Evolutionary conservation across 2,113 vertebrate genomes (phyloP).

Genomic region (Microcebus tavaratra): DNA sequence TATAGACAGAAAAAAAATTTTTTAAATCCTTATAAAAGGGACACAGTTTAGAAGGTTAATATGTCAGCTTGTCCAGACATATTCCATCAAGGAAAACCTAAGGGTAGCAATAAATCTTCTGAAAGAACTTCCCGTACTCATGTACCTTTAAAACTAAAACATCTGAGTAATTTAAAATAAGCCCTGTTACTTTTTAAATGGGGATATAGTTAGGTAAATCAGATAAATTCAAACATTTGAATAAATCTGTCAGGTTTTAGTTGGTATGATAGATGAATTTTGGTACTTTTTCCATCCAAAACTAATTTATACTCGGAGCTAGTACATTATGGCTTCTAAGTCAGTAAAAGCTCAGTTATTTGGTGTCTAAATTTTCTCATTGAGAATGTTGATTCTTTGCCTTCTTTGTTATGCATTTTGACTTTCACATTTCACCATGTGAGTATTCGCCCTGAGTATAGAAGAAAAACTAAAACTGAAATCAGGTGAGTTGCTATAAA

Average conservation of each 20-base stretch:
- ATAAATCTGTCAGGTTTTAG: slow-evolving; percentile 1
- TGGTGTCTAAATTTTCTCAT: neutral
- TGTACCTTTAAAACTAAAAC: slow-evolving; percentile 65
- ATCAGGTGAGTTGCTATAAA: neutral
- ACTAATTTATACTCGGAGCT: neutral
- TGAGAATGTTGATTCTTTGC: neutral
- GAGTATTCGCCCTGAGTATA: neutral
- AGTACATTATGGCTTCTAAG: slow-evolving; percentile 1
- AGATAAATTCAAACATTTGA: slow-evolving; percentile 17
- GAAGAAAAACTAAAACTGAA: slow-evolving; percentile 8
- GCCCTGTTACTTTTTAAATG: slow-evolving; percentile 4
- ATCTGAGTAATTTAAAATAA: slow-evolving; percentile 3
- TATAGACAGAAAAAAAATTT: slow-evolving; percentile 19
- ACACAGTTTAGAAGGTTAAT: neutral
- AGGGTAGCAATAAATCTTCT: slow-evolving; percentile 62
- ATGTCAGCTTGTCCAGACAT: slow-evolving; percentile 35
- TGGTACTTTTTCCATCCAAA: slow-evolving; percentile 9
- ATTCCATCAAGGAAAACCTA: slow-evolving; percentile 26
- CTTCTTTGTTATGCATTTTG: neutral
- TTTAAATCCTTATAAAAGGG: neutral
- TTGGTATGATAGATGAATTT: slow-evolving; percentile 17
- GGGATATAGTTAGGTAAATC: neutral
- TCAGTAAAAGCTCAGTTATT: slow-evolving; percentile 14
- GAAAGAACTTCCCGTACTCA: slow-evolving; percentile 44
- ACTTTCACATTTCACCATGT: neutral